Evolutionary conservation across 2,113 vertebrate species (phyloP).

Genomic region (Siniperca knerii): DNA sequence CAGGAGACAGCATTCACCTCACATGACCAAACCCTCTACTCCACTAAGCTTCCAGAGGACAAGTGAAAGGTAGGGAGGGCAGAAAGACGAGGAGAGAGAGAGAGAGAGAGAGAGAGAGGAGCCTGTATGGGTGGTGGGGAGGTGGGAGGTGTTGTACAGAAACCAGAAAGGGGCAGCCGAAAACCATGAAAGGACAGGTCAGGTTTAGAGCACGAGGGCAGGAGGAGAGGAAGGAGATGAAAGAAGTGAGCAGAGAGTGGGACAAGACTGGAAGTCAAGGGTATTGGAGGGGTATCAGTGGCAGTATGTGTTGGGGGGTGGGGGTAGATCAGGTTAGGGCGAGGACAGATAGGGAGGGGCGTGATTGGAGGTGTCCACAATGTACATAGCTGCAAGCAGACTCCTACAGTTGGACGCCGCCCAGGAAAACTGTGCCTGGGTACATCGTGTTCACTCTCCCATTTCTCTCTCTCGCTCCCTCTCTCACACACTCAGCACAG

Average conservation of each 20-base stretch:
- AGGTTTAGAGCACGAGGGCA: constrained; percentile 20
- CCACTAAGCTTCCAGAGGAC: constrained; percentile 49
- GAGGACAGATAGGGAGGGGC: constrained; percentile 17
- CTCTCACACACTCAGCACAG: neutral
- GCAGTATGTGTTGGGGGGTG: neutral
- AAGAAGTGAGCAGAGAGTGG: neutral
- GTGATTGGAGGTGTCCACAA: constrained; percentile 66
- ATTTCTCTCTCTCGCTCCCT: constrained; percentile 26
- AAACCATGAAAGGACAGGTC: constrained; percentile 37
- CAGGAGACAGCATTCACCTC: constrained; percentile 52
- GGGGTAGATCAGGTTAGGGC: constrained; percentile 48
- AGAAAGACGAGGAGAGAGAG: constrained; percentile 17
- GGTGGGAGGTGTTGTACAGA: constrained; percentile 4
- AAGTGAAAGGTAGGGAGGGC: constrained; percentile 44
- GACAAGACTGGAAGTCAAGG: constrained; percentile 39
- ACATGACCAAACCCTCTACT: constrained; percentile 60
- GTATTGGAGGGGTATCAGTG: constrained; percentile 38
- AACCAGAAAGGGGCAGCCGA: constrained; percentile 36
- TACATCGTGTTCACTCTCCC: constrained; percentile 81
- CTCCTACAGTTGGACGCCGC: constrained; percentile 68
- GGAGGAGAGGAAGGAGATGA: constrained; percentile 12
- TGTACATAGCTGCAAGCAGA: constrained; percentile 68
- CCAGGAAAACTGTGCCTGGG: constrained; percentile 83
- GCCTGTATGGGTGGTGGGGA: neutral
- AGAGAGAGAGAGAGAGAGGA: neutral